A percentile compares a stretch with the other conserved stretches of the same genome.
phyloP scores from a whole-genome alignment of 2,113 vertebrate genomes.

The Copsychus sechellarum region DNA sequence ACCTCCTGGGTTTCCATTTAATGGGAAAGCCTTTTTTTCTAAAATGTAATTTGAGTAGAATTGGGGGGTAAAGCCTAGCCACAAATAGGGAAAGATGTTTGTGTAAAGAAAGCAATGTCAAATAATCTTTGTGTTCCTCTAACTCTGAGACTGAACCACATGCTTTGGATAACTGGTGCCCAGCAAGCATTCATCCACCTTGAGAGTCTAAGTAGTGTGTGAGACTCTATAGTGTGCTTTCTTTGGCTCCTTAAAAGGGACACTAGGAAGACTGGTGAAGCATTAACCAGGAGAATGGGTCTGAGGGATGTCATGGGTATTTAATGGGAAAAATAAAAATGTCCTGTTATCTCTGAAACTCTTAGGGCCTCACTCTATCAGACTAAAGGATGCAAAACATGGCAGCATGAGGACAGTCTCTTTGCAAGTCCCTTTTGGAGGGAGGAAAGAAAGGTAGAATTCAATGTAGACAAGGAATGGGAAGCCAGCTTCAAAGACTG shows the following conservation, averaged over 20 bases:
- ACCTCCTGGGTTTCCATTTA: background rate
- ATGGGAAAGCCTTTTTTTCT: background rate
- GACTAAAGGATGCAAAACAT: background rate
- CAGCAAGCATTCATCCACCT: background rate
- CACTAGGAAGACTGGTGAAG: background rate
- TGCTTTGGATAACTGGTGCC: background rate
- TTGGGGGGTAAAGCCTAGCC: background rate
- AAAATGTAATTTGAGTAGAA: background rate
- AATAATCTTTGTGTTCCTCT: background rate
- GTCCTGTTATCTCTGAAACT: background rate
- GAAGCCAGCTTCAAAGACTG: background rate
- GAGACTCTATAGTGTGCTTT: background rate
- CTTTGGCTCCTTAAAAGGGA: background rate
- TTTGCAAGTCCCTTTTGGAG: background rate
- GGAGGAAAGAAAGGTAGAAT: background rate
- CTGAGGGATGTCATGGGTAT: background rate
- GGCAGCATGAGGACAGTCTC: background rate
- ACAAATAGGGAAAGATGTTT: background rate
- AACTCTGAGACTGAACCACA: background rate
- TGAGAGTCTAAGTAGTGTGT: fast-evolving
- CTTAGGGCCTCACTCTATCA: background rate
- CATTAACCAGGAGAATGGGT: background rate
- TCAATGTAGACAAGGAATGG: background rate
- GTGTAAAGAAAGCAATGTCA: background rate
- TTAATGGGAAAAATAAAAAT: background rate